Evolutionary conservation across 2,888 invertebrate species (phyloP), one percentile per base, ranked within the genome.

Genomic region (Biston betularia): DNA sequence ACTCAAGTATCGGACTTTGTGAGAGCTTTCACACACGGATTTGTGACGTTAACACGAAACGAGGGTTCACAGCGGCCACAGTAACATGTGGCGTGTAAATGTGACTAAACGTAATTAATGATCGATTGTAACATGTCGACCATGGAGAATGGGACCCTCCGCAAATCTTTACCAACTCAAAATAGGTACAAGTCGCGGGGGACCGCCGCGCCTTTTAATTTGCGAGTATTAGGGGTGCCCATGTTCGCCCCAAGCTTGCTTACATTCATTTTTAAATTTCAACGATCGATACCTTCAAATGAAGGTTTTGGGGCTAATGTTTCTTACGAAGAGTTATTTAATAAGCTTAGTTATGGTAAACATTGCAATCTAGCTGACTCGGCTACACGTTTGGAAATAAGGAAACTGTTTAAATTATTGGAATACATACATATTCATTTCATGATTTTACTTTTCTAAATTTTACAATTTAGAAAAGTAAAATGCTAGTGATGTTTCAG

Each of bases 31-130:
- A 57, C 63, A 66, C 62, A 68, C 24, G 24, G 24, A 24, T 24
- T 24, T 63, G 65, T 68, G 52, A 64, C 60, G 60, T 67, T 68
- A 73, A 66, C 66, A 67, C 45, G 70, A 70, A 71, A 75, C 69
- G 73, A 71, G 72, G 78, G 79, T 79, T 79, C 80, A 80, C 73
- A 75, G 72, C 74, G 75, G 77, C 69, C 76, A 79, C 66, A 76
- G 87, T 83, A 87, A 90, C 93, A 93, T 93, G 90, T 93, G 93
- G 90, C 85, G 87, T 87, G 85, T 89, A 89, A 90, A 90, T 92
- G 90, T 88, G 87, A 89, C 88, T 88, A 89, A 91, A 90, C 87
- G 89, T 90, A 92, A 93, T 93, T 93, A 92, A 92, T 90, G 91
- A 91, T 90, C 88, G 90, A 93, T 92, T 90, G 89, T 84, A 86